Conservation (phyloP, 1,140 invertebrate species). For the Vanessa atalanta region DNA sequence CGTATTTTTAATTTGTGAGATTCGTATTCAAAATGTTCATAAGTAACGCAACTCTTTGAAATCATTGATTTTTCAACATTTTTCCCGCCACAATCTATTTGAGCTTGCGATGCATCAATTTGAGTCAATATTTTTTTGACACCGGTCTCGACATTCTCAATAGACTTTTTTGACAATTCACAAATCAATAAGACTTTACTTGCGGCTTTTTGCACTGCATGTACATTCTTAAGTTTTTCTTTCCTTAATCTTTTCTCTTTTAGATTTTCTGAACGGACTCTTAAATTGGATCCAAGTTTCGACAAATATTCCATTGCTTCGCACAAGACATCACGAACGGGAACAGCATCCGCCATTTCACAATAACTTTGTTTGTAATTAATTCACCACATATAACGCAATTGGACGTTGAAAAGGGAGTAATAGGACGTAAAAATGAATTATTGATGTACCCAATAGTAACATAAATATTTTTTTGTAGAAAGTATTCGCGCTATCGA, state of each 20-base stretch:
- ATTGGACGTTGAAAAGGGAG: neutral
- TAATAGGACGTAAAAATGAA: neutral
- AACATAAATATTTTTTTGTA: constrained; percentile 16
- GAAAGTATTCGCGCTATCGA: constrained; percentile 19
- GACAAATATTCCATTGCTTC: constrained; percentile 73
- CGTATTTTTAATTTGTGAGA: constrained; percentile 56
- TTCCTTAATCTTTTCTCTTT: constrained; percentile 65
- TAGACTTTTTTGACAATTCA: constrained; percentile 73
- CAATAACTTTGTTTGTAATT: constrained; percentile 17
- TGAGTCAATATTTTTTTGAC: constrained; percentile 57
- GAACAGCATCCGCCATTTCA: constrained; percentile 70
- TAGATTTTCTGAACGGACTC: constrained; percentile 61
- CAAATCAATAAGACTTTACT: constrained; percentile 70
- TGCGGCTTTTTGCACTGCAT: constrained; percentile 67
- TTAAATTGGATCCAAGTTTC: constrained; percentile 69
- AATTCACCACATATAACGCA: constrained; percentile 24
- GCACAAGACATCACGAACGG: constrained; percentile 63
- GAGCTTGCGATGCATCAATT: constrained; percentile 43
- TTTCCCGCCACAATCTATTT: constrained; percentile 45
- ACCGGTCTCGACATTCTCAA: constrained; percentile 69
- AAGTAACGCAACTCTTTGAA: constrained; percentile 33
- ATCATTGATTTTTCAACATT: neutral
- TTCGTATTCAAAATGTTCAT: constrained; percentile 56
- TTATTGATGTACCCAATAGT: neutral
- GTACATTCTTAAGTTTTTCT: constrained; percentile 62